Conservation (phyloP, 2,113 vertebrate genomes). For the Clarias gariepinus region DNA sequence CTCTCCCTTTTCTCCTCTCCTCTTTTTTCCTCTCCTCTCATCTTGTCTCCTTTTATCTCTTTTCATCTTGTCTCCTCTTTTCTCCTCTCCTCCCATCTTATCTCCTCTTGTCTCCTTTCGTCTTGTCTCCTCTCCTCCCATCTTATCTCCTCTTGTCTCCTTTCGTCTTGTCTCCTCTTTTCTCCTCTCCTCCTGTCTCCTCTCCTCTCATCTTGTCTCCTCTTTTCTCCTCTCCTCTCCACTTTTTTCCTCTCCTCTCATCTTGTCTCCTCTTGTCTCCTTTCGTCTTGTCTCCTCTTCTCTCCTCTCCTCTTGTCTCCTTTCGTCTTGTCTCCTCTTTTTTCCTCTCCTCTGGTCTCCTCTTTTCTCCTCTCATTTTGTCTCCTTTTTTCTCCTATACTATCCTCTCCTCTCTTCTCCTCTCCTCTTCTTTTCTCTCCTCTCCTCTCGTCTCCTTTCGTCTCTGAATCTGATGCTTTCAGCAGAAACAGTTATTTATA, state of each 20-base stretch:
- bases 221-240: not conserved
- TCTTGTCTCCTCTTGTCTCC: not conserved
- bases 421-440: no score
- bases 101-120: no score
- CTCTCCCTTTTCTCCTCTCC: not conserved
- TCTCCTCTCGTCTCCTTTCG: not conserved
- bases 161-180: no score
- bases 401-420: not conserved
- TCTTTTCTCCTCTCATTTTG: not conserved
- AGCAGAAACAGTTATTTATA: not conserved
- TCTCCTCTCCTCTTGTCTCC: not conserved
- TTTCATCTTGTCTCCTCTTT: not conserved
- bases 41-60: not conserved
- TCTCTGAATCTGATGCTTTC: constrained; percentile 27
- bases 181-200: not conserved
- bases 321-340: not conserved
- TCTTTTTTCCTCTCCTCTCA: no score
- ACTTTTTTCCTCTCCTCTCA: not conserved
- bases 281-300: not conserved
- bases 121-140: no score
- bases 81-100: not conserved
- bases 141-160: no score
- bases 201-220: no score
- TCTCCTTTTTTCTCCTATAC: not conserved
- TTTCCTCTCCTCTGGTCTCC: not conserved